Evolutionary conservation across 2,888 invertebrate genomes (phyloP), one percentile per base, ranked within the genome.

Genomic region (Scaptomyza polygonia): DNA sequence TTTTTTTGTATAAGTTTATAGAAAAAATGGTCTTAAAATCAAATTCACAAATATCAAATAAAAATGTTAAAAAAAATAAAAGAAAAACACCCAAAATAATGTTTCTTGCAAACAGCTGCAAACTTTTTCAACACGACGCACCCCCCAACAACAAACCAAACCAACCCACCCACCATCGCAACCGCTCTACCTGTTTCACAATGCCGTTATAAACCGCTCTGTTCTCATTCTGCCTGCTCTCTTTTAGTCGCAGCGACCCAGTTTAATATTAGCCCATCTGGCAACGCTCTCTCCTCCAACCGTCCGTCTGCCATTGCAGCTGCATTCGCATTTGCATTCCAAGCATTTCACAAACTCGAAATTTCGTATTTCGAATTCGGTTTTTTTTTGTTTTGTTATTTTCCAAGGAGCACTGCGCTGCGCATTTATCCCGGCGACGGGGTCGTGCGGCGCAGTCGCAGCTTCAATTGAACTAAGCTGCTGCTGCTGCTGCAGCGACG

Each of bases 361-460:
- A 56, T 51, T 54, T 53, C 36, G 21, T 29, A 14, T 14, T 36
- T 48, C 9, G 21, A 44, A 21, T 39, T 49, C 21, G 21, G 11
- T 36, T 49, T 39, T n/a, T n/a, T n/a, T n/a, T n/a, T n/a, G n/a
- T n/a, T n/a, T 25, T 14, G 36, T 39, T 21, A 18, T 11, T 6
- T 12, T 7, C 32, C n/a, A 49, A 11, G 7, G 4, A 34, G 21
- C 34, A 25, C 14, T 32, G 30, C 21, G 44, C 27, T 44, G 54
- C 18, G 39, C 48, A 39, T 16, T 55, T 83, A 83, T 27, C 86
- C 82, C n/a, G 88, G 88, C 27, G 82, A 83, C 14, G 82, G 87
- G 45, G 71, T 86, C 47, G 68, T 77, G 32, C 82, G 88, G 36
- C 80, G 73, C 36, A 83, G 49, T 16, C 88, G 86, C 80, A 79